Base-by-base conservation (phyloP, 2,797 vertebrate species). In the Pteronotus mesoamericanus region DNA sequence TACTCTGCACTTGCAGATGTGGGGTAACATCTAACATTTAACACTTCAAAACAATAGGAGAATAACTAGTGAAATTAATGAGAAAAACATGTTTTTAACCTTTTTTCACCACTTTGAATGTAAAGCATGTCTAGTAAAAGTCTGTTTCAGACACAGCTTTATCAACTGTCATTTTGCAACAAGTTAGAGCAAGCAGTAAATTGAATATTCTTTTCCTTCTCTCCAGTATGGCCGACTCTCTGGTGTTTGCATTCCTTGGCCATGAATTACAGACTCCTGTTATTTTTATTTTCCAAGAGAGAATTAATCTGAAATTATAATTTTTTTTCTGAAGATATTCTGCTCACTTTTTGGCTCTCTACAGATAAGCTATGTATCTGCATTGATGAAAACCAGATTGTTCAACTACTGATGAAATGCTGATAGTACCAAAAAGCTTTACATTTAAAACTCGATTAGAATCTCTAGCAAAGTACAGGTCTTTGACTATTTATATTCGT, bases 351-450 rank as follows among this genome's bases (percentile, higher is more conserved):
- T 89, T 95, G 91, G 91, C 96, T 96, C 59, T 93, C 78, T 94
- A 53, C 53, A 86, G 88, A 96, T 96, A 97, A 96, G 71, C 83
- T 95, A 61, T 48, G 4, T 69, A 89, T 95, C 74, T 74, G 59
- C 74, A 61, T 29, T 95, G 91, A 97, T 97, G 95, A 91, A 92
- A 97, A 87, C 48, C 96, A 97, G 95, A 96, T 96, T 97, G 86
- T 51, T 80, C 74, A 46, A 87, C 82, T 94, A 69, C 95, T 93
- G 66, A 87, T 89, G 92, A 97, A 94, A 95, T 93, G 89, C 37
- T 92, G 93, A 80, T 48, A 87, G 53, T 32, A 80, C 18, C 29
- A 72, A 83, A 94, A 92, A 85, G 15, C n/a, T 82, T 87, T 94
- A 82, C 32, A 6, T 87, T 89, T 53, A 72, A 94, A 94, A 78